A percentile compares a stretch with the other conserved stretches of the same genome.
Conservation (phyloP, 1,140 invertebrate species). For the Aphaenogaster floridana region DNA sequence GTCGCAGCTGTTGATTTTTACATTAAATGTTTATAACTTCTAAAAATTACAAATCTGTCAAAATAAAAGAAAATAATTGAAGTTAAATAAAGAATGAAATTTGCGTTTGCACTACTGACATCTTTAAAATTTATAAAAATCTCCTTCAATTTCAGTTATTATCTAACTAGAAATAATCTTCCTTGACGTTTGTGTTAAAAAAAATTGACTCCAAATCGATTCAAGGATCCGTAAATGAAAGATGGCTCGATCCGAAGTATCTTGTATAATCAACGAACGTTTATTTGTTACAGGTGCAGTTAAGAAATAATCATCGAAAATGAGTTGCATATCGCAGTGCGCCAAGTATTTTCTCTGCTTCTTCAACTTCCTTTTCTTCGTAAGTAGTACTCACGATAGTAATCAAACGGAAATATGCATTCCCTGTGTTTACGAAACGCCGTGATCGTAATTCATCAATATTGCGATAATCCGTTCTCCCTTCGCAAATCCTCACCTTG, state of each 20-base stretch:
- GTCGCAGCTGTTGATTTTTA: neutral
- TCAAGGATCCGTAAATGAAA: neutral
- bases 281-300: constrained; percentile 77
- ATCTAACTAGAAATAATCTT: neutral
- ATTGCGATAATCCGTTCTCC: neutral
- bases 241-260: neutral
- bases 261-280: constrained; percentile 31
- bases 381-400: constrained; percentile 87
- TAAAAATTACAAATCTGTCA: neutral
- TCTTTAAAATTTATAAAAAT: neutral
- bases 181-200: neutral
- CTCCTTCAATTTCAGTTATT: neutral
- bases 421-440: constrained; percentile 9
- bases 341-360: constrained; percentile 92
- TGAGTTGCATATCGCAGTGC: constrained; percentile 88
- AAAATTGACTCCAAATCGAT: neutral
- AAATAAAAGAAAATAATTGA: neutral
- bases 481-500: neutral
- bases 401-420: neutral
- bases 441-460: constrained; percentile 17
- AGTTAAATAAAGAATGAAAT: neutral
- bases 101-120: neutral
- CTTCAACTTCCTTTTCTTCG: constrained; percentile 92
- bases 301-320: constrained; percentile 70
- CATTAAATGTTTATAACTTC: neutral